phyloP scores from a whole-genome alignment of 1,140 invertebrate genomes.

The Brachionus plicatilis region DNA sequence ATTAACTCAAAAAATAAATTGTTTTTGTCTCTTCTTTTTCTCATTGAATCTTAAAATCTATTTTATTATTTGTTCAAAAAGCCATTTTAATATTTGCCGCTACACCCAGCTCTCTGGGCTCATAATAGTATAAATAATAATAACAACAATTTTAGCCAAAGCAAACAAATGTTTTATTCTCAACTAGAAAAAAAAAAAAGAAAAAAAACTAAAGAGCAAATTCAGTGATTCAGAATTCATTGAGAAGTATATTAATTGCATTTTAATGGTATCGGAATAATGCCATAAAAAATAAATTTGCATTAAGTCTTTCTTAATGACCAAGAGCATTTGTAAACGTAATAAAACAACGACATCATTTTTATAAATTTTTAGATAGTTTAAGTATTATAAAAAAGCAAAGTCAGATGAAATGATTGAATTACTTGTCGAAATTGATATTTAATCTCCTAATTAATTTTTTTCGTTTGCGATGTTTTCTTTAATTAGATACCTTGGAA shows the following conservation, averaged over 20 bases:
- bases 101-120: no score
- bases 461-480: background rate
- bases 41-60: background rate
- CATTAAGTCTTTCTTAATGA: background rate
- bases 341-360: background rate
- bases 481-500: background rate
- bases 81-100: no score
- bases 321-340: background rate
- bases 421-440: background rate
- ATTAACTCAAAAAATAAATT: background rate
- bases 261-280: constrained; percentile 6
- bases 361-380: background rate
- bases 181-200: background rate
- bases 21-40: background rate
- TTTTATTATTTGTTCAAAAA: background rate
- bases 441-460: background rate
- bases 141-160: no score
- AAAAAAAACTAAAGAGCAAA: background rate
- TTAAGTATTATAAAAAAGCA: background rate
- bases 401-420: background rate
- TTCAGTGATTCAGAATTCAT: background rate
- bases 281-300: background rate
- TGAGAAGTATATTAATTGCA: background rate
- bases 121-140: no score
- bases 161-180: background rate